A percentile compares a stretch with the other conserved stretches of the same genome.
These are phyloP conservation scores for Chlorocebus sabaeus DNA, from an alignment of 2,113 vertebrate genomes.

Conservation along the genomic window DNA sequence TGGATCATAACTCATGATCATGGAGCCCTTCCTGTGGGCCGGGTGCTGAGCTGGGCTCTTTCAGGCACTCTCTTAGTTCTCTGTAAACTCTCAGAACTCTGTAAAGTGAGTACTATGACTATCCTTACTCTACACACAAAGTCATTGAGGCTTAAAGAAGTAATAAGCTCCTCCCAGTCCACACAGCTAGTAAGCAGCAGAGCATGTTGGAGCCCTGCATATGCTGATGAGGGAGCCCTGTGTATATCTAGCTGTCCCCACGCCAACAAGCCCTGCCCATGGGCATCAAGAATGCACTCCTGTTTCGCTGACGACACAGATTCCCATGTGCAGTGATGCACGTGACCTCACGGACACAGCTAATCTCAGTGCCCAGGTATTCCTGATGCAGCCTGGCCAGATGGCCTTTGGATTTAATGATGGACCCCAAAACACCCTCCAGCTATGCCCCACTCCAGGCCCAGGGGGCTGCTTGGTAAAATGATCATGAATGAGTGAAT, in stretches of 20 bases:
- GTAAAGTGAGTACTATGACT: no score
- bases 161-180: background rate
- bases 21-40: background rate
- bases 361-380: background rate
- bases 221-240: rapidly evolving
- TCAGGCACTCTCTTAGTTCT: background rate
- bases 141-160: no score
- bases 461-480: background rate
- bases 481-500: no score
- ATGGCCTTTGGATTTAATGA: background rate
- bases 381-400: background rate
- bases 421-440: background rate
- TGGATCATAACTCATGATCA: rapidly evolving
- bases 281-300: background rate
- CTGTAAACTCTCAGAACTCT: background rate
- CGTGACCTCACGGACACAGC: background rate
- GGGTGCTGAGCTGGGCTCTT: background rate
- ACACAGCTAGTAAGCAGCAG: background rate
- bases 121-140: background rate
- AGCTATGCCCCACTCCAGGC: background rate
- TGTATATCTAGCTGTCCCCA: no score
- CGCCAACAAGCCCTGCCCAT: background rate
- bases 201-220: rapidly evolving
- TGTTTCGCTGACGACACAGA: background rate
- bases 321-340: rapidly evolving